A percentile compares a stretch with the other conserved stretches of the same genome.
phyloP scores from a whole-genome alignment of 2,113 vertebrate genomes.

The Urocitellus parryii region DNA sequence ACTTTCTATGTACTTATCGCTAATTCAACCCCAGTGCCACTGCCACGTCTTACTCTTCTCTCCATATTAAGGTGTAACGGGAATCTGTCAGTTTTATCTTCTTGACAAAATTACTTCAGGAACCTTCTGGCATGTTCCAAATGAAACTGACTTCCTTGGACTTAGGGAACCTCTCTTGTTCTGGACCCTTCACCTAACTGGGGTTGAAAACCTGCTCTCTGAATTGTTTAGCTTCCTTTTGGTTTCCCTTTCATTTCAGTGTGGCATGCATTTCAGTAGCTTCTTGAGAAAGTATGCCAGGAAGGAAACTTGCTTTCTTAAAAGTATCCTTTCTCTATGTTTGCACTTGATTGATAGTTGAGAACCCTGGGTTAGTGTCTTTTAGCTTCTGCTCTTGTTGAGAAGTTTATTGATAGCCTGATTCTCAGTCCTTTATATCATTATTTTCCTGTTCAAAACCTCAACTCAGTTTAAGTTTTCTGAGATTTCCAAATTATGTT shows the following conservation, averaged over 20 bases:
- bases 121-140: neutral
- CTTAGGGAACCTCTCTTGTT: neutral
- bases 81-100: neutral
- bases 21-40: neutral
- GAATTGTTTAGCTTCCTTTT: neutral
- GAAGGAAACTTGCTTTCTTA: neutral
- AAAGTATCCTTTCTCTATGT: neutral
- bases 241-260: neutral
- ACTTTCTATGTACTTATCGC: neutral
- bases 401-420: neutral
- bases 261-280: neutral
- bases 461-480: neutral
- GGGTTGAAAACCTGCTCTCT: neutral
- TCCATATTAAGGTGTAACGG: neutral
- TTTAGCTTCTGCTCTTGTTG: neutral
- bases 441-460: neutral
- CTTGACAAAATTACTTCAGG: neutral
- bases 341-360: neutral
- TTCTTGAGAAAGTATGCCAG: neutral
- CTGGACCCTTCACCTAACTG: accelerated
- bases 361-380: neutral
- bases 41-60: neutral
- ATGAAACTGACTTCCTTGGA: neutral
- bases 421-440: neutral
- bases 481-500: neutral